A percentile compares a stretch with the other conserved stretches of the same genome.
Evolutionary conservation across 2,113 vertebrate genomes (phyloP).

Genomic region (Blennius ocellaris): DNA sequence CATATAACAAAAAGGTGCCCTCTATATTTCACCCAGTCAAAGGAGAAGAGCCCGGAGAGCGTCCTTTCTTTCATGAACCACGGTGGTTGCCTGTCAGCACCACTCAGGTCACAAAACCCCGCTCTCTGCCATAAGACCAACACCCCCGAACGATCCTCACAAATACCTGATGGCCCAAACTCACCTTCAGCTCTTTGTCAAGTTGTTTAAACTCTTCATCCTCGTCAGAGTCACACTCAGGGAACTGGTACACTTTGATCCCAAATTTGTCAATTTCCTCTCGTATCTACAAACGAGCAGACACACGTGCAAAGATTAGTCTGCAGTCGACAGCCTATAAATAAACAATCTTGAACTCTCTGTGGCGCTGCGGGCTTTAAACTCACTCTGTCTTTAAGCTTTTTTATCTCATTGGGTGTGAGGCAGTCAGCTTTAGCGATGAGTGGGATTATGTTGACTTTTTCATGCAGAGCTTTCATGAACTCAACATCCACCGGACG

Average conservation of each 20-base stretch:
- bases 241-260: constrained; percentile 97
- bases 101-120: no score
- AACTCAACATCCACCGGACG: constrained; percentile 97
- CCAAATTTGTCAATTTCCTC: constrained; percentile 96
- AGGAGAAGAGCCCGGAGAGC: no score
- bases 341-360: background rate
- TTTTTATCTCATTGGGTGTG: constrained; percentile 93
- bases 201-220: constrained; percentile 97
- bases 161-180: background rate
- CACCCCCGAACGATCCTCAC: background rate
- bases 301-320: background rate
- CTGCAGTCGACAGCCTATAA: no score
- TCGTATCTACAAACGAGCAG: constrained; percentile 84
- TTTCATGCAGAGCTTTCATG: constrained; percentile 98
- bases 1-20: no score
- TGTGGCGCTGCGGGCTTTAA: background rate
- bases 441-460: constrained; percentile 97
- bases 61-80: no score
- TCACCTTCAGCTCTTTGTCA: constrained; percentile 94
- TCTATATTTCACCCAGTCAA: no score
- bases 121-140: no score
- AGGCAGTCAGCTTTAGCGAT: constrained; percentile 97
- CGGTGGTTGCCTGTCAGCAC: no score
- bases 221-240: constrained; percentile 95
- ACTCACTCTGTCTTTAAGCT: constrained; percentile 96